Evolutionary conservation across 2,888 invertebrate species (phyloP).

Genomic region (Netelia virgata): DNA sequence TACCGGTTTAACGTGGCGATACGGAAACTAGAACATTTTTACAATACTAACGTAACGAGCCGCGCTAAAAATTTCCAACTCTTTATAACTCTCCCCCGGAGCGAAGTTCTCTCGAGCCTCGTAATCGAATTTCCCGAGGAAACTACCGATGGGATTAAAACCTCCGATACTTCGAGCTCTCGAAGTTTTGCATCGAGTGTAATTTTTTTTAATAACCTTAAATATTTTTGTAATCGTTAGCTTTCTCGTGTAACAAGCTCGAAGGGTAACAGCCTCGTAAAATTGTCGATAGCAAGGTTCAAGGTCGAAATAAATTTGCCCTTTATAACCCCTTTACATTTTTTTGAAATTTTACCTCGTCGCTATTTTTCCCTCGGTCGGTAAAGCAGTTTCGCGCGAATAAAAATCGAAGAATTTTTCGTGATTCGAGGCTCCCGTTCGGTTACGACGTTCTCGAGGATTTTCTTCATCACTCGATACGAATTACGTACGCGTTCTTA

Average conservation of each 20-base stretch:
- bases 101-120: conserved; percentile 36
- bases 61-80: conserved; percentile 52
- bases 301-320: too few species aligned
- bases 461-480: background rate
- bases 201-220: background rate
- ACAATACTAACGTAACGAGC: conserved; percentile 28
- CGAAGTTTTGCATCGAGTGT: conserved; percentile 24
- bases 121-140: conserved; percentile 48
- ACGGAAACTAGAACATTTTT: conserved; percentile 7
- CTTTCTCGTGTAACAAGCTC: background rate
- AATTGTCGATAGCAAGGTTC: too few species aligned
- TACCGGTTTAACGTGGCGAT: background rate
- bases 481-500: background rate
- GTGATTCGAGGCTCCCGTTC: background rate
- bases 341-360: background rate
- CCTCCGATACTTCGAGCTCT: conserved; percentile 7
- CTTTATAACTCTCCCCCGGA: conserved; percentile 27
- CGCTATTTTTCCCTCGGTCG: background rate
- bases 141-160: conserved; percentile 52
- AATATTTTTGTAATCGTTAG: background rate
- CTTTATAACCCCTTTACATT: too few species aligned
- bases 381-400: too few species aligned
- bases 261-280: background rate
- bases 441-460: conserved; percentile 15
- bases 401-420: too few species aligned